phyloP scores from a whole-genome alignment of 2,113 vertebrate species.

The Elephantulus edwardii region DNA sequence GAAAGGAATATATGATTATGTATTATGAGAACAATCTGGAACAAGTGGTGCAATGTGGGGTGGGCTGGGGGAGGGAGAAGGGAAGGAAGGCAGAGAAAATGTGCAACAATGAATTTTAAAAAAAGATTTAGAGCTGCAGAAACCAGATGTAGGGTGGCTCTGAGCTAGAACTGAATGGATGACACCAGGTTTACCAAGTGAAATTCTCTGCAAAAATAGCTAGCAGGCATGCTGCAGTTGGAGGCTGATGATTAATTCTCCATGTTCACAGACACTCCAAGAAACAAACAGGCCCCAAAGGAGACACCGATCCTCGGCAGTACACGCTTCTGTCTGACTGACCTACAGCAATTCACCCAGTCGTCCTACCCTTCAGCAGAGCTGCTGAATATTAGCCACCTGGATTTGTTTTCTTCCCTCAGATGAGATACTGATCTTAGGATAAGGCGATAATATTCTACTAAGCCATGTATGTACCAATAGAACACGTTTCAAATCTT shows the following conservation, averaged over 20 bases:
- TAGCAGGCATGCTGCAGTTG: neutral
- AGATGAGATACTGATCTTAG: slow-evolving; percentile 61
- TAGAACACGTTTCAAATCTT: slow-evolving; percentile 53
- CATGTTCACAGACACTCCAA: neutral
- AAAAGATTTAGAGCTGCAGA: too few species aligned
- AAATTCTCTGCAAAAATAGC: too few species aligned
- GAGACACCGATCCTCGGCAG: slow-evolving; percentile 62
- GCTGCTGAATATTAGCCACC: slow-evolving; percentile 49
- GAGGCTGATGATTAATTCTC: slow-evolving; percentile 24
- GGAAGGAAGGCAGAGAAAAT: too few species aligned
- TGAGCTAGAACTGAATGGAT: too few species aligned
- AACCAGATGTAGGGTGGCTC: too few species aligned
- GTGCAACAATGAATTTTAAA: too few species aligned
- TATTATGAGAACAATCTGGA: too few species aligned
- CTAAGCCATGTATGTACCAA: slow-evolving; percentile 43
- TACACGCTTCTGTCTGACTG: slow-evolving; percentile 63
- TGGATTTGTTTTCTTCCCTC: slow-evolving; percentile 71
- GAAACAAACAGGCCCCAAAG: slow-evolving; percentile 49
- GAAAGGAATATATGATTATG: too few species aligned
- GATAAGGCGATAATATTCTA: slow-evolving; percentile 63
- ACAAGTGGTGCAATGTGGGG: too few species aligned
- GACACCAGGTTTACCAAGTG: too few species aligned
- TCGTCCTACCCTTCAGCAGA: slow-evolving; percentile 56
- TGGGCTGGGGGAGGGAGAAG: too few species aligned
- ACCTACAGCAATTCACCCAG: slow-evolving; percentile 55